These are phyloP conservation scores for Coenonympha arcania DNA, from an alignment of 2,888 invertebrate species.

Conservation along the genomic window DNA sequence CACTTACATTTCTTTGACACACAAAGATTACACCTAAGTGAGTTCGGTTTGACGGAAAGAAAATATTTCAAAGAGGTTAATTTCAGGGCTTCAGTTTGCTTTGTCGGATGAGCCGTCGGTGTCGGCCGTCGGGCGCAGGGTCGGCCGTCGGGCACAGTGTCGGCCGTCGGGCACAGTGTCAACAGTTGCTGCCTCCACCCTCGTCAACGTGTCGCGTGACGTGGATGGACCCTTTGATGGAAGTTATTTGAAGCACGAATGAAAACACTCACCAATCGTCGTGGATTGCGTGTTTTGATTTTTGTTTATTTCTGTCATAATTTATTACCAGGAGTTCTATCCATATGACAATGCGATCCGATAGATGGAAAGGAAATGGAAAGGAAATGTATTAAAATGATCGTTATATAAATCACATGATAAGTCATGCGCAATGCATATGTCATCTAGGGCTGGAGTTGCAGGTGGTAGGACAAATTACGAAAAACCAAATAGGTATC, in stretches of 20 bases:
- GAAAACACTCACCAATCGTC: background rate
- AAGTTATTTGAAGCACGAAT: conserved; percentile 1
- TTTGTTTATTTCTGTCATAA: too few relatives aligned
- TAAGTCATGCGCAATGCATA: too few relatives aligned
- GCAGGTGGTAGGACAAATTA: too few relatives aligned
- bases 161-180: conserved; percentile 3
- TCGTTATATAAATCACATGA: too few relatives aligned
- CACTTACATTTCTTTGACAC: background rate
- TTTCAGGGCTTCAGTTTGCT: background rate
- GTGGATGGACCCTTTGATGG: background rate
- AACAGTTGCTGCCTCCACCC: conserved; percentile 1
- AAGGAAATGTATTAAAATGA: too few relatives aligned
- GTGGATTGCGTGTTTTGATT: too few relatives aligned
- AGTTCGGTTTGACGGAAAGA: background rate
- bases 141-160: conserved; percentile 2
- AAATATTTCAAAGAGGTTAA: conserved; percentile 1
- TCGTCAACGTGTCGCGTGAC: conserved; percentile 3
- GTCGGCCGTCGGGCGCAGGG: background rate
- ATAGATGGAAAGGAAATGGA: too few relatives aligned
- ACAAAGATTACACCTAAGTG: background rate
- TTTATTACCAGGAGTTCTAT: too few relatives aligned
- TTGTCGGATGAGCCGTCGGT: conserved; percentile 1
- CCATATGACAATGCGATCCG: too few relatives aligned
- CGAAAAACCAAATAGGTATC: too few relatives aligned
- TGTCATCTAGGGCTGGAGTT: too few relatives aligned